Conservation (phyloP, 2,113 vertebrate genomes). For the Narcine bancroftii region DNA sequence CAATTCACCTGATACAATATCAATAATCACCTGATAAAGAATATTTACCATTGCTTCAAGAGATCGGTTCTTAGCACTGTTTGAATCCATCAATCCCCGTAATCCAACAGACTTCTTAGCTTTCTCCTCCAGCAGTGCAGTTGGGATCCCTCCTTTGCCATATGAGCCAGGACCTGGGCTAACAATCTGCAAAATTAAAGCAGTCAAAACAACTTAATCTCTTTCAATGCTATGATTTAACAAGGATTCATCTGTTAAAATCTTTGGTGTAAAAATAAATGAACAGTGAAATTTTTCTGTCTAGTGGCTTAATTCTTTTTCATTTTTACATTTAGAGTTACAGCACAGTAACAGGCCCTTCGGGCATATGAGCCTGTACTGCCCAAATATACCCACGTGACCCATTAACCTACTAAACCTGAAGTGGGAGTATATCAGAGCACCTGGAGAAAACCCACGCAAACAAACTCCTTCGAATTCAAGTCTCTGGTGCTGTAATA, state of each 20-base stretch:
- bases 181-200: conserved; percentile 37
- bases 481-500: too few species aligned
- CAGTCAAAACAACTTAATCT: background rate
- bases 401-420: too few species aligned
- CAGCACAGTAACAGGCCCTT: too few species aligned
- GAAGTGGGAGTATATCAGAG: too few species aligned
- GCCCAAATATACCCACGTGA: too few species aligned
- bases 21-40: background rate
- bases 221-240: background rate
- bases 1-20: background rate
- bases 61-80: background rate
- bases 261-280: background rate
- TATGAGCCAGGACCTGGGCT: conserved; percentile 60
- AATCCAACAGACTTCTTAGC: conserved; percentile 41
- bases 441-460: too few species aligned
- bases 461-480: too few species aligned
- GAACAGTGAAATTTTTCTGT: background rate
- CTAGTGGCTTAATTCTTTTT: background rate
- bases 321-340: too few species aligned
- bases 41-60: background rate
- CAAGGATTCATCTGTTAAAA: background rate
- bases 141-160: conserved; percentile 52
- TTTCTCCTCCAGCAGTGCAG: conserved; percentile 46
- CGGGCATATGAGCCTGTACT: too few species aligned
- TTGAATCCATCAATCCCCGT: conserved; percentile 48